Base-by-base conservation (phyloP, 2,888 invertebrate genomes). In the Timandra comae region DNA sequence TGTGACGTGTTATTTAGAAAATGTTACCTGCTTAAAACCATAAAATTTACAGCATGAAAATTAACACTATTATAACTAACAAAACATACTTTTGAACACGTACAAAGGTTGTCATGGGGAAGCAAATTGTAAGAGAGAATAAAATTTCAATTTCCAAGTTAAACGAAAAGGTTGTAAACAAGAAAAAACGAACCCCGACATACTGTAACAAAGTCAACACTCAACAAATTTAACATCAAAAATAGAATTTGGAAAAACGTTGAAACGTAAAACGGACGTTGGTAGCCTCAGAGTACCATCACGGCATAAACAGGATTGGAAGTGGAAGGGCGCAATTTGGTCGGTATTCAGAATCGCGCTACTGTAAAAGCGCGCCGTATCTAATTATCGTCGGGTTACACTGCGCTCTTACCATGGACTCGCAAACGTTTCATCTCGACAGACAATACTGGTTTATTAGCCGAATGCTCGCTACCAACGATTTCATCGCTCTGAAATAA, bases 331-430 rank as follows among this genome's bases (percentile, higher is more conserved):
- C 73, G 80, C 81, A 81, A 82, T 84, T 82, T 80, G 73, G 75
- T 64, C 61, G 68, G 80, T 69, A 82, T 82, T 82, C 82, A 82
- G 73, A 75, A 70, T 64, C 72, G 72, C 66, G 69, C 52, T 68
- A 63, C 74, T 77, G 81, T 81, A 81, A 84, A 82, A 84, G 82
- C 82, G 70, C 79, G 84, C 78, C 79, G 68, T 80, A 82, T 82
- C 81, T 84, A 84, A 84, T 84, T 84, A 84, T 74, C 68, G 69
- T 77, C 64, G 76, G 69, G 69, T 69, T 70, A 68, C 71, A 61
- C 56, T 25, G 6, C 40, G 54, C 56, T 60, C 58, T 51, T 69
- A 70, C 65, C 52, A 61, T 58, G 55, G 61, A 61, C 56, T 54
- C 58, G 55, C 57, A 57, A 67, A 63, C 59, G 56, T 60, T 63